These are phyloP conservation scores for Heliothis virescens DNA, from an alignment of 1,140 invertebrate genomes.

Conservation along the genomic window DNA sequence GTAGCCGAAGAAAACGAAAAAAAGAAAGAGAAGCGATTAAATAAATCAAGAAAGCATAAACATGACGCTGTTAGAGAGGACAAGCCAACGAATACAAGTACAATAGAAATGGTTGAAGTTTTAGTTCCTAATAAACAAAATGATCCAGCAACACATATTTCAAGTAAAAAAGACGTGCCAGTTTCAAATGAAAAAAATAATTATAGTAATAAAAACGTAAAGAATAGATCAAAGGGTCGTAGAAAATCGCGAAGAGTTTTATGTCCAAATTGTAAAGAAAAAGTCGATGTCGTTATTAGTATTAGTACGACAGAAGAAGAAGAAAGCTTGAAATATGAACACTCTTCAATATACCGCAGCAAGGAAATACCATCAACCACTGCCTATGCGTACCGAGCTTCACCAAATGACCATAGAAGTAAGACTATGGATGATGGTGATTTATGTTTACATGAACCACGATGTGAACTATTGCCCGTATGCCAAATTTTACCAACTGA, in stretches of 20 bases:
- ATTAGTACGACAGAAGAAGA: slow-evolving; percentile 69
- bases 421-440: slow-evolving; percentile 58
- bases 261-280: slow-evolving; percentile 77
- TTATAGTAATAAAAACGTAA: slow-evolving; percentile 21
- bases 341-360: slow-evolving; percentile 51
- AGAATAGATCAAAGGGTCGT: slow-evolving; percentile 53
- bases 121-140: slow-evolving; percentile 40
- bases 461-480: slow-evolving; percentile 72
- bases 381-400: slow-evolving; percentile 42
- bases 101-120: slow-evolving; percentile 52
- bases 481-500: slow-evolving; percentile 73
- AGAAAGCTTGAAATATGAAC: slow-evolving; percentile 58
- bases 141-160: slow-evolving; percentile 39
- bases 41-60: slow-evolving; percentile 54
- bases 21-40: slow-evolving; percentile 45
- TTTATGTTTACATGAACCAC: slow-evolving; percentile 69
- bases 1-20: slow-evolving; percentile 39
- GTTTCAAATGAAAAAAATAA: slow-evolving; percentile 37
- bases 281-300: slow-evolving; percentile 59
- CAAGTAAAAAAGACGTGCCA: slow-evolving; percentile 49
- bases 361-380: slow-evolving; percentile 53
- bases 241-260: slow-evolving; percentile 63
- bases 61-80: slow-evolving; percentile 51
- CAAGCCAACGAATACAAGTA: slow-evolving; percentile 59
- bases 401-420: slow-evolving; percentile 49